phyloP scores from a whole-genome alignment of 2,888 invertebrate genomes.

The Isoperla grammatica region DNA sequence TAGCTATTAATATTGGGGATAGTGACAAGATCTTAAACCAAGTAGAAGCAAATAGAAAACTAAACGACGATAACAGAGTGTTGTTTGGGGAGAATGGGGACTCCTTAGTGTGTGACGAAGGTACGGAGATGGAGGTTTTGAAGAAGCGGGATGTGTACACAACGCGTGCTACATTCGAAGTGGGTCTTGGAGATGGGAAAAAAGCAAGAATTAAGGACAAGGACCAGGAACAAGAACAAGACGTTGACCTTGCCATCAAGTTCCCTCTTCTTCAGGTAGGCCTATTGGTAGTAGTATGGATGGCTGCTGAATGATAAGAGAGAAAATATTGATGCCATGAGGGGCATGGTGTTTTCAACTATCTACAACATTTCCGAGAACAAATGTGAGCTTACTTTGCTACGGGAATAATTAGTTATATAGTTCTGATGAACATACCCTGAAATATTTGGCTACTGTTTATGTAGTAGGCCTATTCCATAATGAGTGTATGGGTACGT shows the following conservation, averaged over 20 bases:
- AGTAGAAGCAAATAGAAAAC: background rate
- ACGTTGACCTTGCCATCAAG: constrained; percentile 22
- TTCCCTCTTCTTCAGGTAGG: constrained; percentile 13
- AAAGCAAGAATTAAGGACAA: too few relatives aligned
- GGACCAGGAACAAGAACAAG: constrained; percentile 7
- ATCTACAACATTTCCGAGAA: too few relatives aligned
- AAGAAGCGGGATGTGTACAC: constrained; percentile 24
- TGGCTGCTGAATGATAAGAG: too few relatives aligned
- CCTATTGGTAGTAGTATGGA: too few relatives aligned
- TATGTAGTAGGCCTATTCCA: too few relatives aligned
- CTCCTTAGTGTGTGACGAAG: constrained; percentile 9
- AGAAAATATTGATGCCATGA: too few relatives aligned
- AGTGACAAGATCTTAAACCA: background rate
- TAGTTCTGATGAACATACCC: too few relatives aligned
- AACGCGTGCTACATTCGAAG: constrained; percentile 29
- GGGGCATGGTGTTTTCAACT: too few relatives aligned
- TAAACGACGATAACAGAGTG: background rate
- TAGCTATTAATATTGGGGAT: background rate
- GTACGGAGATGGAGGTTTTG: constrained; percentile 24
- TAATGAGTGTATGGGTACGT: too few relatives aligned
- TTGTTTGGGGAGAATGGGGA: background rate
- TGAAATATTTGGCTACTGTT: too few relatives aligned
- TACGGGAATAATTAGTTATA: too few relatives aligned
- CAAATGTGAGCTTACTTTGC: too few relatives aligned
- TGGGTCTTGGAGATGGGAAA: constrained; percentile 14